Evolutionary conservation across 2,888 invertebrate genomes (phyloP).

Genomic region (Drosophila neotestacea): DNA sequence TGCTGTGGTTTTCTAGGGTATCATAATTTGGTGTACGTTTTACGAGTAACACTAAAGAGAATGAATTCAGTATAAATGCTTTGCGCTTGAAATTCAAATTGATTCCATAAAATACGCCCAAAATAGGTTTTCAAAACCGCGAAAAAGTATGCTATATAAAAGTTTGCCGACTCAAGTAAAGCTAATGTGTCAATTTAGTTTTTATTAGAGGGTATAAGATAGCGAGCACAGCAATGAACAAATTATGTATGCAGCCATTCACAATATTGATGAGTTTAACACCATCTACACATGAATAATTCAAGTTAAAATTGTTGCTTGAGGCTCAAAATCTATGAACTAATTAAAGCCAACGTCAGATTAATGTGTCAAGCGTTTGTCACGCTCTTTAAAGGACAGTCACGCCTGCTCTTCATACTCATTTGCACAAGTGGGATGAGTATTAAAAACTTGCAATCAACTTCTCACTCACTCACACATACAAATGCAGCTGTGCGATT

Average conservation of each 20-base stretch:
- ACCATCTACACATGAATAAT: constrained; percentile 54
- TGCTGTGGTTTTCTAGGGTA: neutral
- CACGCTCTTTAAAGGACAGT: constrained; percentile 40
- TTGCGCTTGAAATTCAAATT: neutral
- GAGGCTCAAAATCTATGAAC: constrained; percentile 48
- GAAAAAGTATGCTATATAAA: neutral
- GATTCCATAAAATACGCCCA: neutral
- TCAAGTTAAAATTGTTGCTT: constrained; percentile 48
- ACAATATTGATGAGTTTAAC: constrained; percentile 31
- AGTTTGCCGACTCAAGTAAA: neutral
- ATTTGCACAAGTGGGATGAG: constrained; percentile 14
- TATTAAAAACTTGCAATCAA: constrained; percentile 46
- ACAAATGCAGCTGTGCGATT: constrained; percentile 63
- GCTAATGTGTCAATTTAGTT: neutral
- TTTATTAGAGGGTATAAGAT: neutral
- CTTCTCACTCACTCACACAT: constrained; percentile 26
- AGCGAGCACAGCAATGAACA: neutral
- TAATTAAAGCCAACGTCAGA: constrained; percentile 72
- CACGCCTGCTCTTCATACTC: neutral
- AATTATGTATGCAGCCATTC: constrained; percentile 13
- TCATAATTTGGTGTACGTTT: neutral
- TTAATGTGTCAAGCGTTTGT: constrained; percentile 67
- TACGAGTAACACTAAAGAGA: neutral
- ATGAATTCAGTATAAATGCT: neutral
- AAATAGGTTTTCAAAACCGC: neutral